Conservation (phyloP, 2,888 invertebrate genomes). For the Diogma glabrata region DNA sequence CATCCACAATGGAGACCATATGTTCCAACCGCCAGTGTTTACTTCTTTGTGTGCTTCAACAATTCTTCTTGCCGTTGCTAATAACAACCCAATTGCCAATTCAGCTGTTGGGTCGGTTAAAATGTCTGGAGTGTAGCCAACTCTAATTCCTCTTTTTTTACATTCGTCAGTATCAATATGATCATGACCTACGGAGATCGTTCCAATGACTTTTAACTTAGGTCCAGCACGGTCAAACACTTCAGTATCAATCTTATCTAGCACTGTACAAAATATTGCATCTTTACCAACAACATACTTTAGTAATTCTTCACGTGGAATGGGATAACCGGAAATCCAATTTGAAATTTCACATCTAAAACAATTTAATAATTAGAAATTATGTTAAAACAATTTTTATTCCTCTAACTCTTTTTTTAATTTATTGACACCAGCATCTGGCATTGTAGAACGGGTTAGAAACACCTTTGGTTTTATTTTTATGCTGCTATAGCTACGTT, state of each 20-base stretch:
- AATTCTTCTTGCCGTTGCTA: conserved; percentile 73
- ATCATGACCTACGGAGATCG: conserved; percentile 73
- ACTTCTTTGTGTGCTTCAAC: conserved; percentile 68
- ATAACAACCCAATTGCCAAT: conserved; percentile 67
- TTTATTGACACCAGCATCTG: conserved; percentile 42
- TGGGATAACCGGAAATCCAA: conserved; percentile 49
- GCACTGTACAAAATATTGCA: conserved; percentile 68
- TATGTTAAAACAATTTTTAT: too few species aligned
- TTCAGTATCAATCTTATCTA: conserved; percentile 72
- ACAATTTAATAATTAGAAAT: too few species aligned
- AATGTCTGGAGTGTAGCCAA: conserved; percentile 84
- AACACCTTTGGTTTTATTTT: conserved; percentile 40
- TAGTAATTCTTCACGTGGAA: conserved; percentile 57
- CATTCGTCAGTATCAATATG: conserved; percentile 74
- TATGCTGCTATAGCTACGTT: conserved; percentile 19
- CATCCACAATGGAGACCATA: conserved; percentile 87
- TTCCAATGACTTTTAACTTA: conserved; percentile 67
- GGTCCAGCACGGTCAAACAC: conserved; percentile 62
- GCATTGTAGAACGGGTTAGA: conserved; percentile 48
- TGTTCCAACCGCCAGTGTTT: conserved; percentile 67
- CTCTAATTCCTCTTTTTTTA: conserved; percentile 54
- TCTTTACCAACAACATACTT: conserved; percentile 57
- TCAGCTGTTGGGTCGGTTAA: conserved; percentile 86
- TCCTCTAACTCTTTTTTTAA: conserved; percentile 43
- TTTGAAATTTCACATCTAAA: conserved; percentile 45